Evolutionary conservation across 2,113 vertebrate genomes (phyloP).

Genomic region (Scatophagus argus): DNA sequence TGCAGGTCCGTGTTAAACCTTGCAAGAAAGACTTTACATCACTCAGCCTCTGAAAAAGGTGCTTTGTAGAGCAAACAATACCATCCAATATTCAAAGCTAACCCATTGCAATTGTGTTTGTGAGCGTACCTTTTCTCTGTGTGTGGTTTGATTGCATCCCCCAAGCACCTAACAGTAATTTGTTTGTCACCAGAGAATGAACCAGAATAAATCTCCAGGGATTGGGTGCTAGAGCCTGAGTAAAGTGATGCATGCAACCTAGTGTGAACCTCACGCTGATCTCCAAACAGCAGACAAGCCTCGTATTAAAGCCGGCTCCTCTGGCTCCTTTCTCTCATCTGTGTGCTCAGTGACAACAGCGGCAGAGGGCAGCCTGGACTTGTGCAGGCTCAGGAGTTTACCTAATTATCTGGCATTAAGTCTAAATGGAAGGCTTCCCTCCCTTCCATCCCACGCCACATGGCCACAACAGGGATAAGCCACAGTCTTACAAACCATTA

Average conservation of each 20-base stretch:
- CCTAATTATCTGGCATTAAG: conserved; percentile 79
- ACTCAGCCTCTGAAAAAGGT: conserved; percentile 42
- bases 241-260: conserved; percentile 40
- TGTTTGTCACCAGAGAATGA: conserved; percentile 44
- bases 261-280: conserved; percentile 39
- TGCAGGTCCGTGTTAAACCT: conserved; percentile 42
- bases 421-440: conserved; percentile 75
- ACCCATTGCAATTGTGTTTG: conserved; percentile 45
- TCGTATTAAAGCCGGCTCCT: conserved; percentile 13
- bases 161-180: conserved; percentile 23
- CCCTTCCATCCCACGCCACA: conserved; percentile 63
- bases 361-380: conserved; percentile 52
- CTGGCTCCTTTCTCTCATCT: conserved; percentile 43
- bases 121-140: conserved; percentile 14
- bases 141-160: conserved; percentile 16
- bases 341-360: conserved; percentile 48
- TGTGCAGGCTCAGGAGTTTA: conserved; percentile 74
- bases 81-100: conserved; percentile 47
- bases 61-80: conserved; percentile 61
- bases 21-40: conserved; percentile 62
- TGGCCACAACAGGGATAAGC: conserved; percentile 73
- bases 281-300: conserved; percentile 36
- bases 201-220: conserved; percentile 33
- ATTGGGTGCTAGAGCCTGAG: conserved; percentile 21
- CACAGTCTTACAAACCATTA: conserved; percentile 72